Conservation (phyloP, 2,113 vertebrate genomes). For the Takifugu bimaculatus region DNA sequence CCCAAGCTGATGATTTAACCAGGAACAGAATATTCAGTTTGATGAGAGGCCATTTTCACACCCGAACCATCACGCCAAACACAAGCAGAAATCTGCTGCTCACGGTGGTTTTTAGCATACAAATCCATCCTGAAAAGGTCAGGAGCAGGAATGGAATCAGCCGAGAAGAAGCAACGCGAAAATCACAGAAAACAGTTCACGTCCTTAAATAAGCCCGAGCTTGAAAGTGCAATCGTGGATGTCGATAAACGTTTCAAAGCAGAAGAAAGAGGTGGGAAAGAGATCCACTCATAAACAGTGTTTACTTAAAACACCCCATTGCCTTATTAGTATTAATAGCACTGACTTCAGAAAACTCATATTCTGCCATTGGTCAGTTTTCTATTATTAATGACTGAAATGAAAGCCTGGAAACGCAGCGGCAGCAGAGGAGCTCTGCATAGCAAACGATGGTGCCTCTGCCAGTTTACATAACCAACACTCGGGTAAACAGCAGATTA, state of each 20-base stretch:
- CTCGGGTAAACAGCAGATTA: conserved; percentile 62
- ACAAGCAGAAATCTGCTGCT: too few species aligned
- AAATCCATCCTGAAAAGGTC: too few species aligned
- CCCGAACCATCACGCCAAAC: too few species aligned
- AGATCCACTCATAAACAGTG: conserved; percentile 63
- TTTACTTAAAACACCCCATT: conserved; percentile 62
- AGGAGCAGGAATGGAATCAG: conserved; percentile 31
- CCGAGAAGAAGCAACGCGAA: conserved; percentile 17
- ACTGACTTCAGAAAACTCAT: conserved; percentile 72
- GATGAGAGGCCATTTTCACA: too few species aligned
- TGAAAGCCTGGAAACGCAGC: conserved; percentile 57
- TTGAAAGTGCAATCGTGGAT: conserved; percentile 26
- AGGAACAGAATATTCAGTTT: background rate
- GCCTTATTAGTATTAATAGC: conserved; percentile 79
- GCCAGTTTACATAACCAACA: conserved; percentile 64
- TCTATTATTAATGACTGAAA: conserved; percentile 76
- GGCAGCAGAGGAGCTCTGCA: conserved; percentile 50
- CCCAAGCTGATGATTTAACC: background rate
- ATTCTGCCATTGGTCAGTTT: conserved; percentile 73
- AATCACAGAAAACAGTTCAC: conserved; percentile 36
- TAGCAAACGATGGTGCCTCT: conserved; percentile 60
- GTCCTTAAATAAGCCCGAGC: conserved; percentile 16
- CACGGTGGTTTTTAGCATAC: too few species aligned
- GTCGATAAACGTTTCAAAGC: conserved; percentile 36
- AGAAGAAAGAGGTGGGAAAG: conserved; percentile 4